These are phyloP conservation scores for Papilio gigon DNA, from an alignment of 2,888 invertebrate species.

Conservation along the genomic window DNA sequence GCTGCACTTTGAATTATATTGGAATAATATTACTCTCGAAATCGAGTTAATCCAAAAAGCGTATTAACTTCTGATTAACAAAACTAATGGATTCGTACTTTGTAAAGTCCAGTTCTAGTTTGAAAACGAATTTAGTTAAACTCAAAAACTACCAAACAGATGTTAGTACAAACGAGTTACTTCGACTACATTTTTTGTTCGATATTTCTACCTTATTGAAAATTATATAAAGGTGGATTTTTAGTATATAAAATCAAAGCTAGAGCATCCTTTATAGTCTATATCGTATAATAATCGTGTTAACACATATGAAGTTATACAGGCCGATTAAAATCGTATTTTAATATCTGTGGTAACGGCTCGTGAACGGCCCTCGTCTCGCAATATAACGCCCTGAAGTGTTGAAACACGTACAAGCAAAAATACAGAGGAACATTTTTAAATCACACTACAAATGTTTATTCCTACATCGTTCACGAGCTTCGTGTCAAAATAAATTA, in stretches of 20 bases:
- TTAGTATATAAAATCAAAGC: not conserved
- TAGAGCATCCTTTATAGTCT: no score
- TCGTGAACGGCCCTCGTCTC: constrained; percentile 1
- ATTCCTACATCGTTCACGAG: not conserved
- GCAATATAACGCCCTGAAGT: constrained; percentile 16
- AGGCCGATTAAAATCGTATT: constrained; percentile 21
- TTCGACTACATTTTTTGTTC: no score
- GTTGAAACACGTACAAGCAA: not conserved
- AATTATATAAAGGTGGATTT: not conserved
- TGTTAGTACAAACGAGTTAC: not conserved
- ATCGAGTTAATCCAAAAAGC: constrained; percentile 5
- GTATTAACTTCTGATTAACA: constrained; percentile 4
- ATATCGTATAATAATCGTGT: constrained; percentile 7
- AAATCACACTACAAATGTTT: constrained; percentile 1
- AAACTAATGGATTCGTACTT: not conserved
- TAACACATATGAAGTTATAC: not conserved
- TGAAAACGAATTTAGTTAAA: not conserved
- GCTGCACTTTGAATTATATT: constrained; percentile 9
- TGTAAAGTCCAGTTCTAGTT: not conserved
- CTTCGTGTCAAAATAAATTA: not conserved
- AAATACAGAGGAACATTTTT: constrained; percentile 3
- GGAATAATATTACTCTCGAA: constrained; percentile 15
- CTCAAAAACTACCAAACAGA: not conserved
- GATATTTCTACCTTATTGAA: not conserved
- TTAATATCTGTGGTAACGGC: constrained; percentile 18